Evolutionary conservation across 2,113 vertebrate genomes (phyloP).

Genomic region (Oriolus oriolus): DNA sequence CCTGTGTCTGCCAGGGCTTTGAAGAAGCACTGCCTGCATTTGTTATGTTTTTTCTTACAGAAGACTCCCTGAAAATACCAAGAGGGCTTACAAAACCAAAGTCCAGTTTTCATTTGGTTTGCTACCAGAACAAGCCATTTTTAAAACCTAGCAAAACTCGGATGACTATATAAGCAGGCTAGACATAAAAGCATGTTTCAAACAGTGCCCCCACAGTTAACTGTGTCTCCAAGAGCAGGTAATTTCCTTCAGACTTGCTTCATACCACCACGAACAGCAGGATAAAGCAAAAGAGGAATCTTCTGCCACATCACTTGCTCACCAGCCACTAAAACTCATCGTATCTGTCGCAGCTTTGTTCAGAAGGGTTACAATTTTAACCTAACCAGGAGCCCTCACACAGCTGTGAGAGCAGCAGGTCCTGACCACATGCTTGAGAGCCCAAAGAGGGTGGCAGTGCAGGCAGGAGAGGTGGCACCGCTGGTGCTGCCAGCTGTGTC

Average conservation of each 20-base stretch:
- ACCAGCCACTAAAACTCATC: not conserved
- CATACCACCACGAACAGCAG: not conserved
- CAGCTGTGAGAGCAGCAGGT: not conserved
- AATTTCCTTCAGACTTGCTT: not conserved
- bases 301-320: accelerated
- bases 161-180: not conserved
- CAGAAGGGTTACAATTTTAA: not conserved
- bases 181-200: not conserved
- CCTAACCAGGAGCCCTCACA: accelerated
- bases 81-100: not conserved
- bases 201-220: not conserved
- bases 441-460: not conserved
- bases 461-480: not conserved
- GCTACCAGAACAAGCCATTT: not conserved
- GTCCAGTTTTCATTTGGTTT: not conserved
- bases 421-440: not conserved
- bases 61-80: not conserved
- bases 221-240: not conserved
- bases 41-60: not conserved
- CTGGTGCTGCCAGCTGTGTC: not conserved
- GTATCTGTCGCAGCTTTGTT: not conserved
- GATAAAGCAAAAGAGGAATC: not conserved
- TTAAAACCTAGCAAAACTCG: not conserved
- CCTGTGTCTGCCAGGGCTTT: not conserved
- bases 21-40: not conserved